A percentile compares a stretch with the other conserved stretches of the same genome.
Evolutionary conservation across 2,113 vertebrate species (phyloP).

Genomic region (Mixornis gularis): DNA sequence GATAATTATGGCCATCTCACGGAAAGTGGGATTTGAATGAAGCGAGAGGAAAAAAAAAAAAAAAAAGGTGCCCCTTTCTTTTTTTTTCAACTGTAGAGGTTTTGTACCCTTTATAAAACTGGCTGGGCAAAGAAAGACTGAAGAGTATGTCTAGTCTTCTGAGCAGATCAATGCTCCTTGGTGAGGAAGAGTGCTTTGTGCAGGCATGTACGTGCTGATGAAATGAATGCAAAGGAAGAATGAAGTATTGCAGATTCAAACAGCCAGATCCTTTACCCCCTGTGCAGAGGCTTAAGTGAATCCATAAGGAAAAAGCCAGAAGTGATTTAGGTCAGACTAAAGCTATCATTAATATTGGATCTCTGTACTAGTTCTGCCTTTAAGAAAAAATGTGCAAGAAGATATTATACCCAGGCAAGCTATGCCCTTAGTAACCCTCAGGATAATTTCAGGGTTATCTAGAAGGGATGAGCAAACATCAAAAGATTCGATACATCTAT

Average conservation of each 20-base stretch:
- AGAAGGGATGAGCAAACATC: background rate
- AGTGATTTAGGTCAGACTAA: background rate
- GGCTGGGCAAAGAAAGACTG: background rate
- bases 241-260: background rate
- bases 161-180: background rate
- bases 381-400: background rate
- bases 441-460: background rate
- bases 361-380: background rate
- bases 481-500: background rate
- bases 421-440: background rate
- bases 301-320: background rate
- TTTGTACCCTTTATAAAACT: background rate
- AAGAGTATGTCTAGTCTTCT: background rate
- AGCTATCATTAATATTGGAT: background rate
- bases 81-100: rapidly evolving
- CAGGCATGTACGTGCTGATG: rapidly evolving
- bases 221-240: background rate
- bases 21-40: background rate
- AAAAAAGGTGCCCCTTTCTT: no score
- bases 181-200: background rate
- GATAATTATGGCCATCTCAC: background rate
- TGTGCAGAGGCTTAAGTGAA: background rate
- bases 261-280: background rate
- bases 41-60: background rate
- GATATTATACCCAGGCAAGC: background rate